phyloP scores from a whole-genome alignment of 2,888 invertebrate species.

The Lutraria lutraria region DNA sequence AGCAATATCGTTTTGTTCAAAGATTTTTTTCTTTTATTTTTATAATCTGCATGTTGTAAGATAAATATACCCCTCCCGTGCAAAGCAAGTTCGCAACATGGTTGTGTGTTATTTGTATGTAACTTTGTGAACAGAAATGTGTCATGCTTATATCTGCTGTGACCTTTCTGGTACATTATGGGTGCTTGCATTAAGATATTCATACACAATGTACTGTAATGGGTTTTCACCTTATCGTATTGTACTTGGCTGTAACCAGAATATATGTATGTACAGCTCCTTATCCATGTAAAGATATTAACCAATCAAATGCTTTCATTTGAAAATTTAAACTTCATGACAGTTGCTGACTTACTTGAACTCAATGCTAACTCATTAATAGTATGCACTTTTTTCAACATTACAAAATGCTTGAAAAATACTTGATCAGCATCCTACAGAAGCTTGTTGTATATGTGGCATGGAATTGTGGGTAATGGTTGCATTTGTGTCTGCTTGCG shows the following conservation, averaged over 20 bases:
- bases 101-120: constrained; percentile 25
- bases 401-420: constrained; percentile 32
- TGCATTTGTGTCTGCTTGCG: constrained; percentile 25
- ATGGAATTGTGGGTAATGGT: constrained; percentile 55
- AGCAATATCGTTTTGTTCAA: not conserved
- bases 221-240: constrained; percentile 27
- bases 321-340: constrained; percentile 52
- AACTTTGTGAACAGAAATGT: constrained; percentile 9
- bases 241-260: constrained; percentile 42
- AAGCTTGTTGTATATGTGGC: constrained; percentile 47
- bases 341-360: constrained; percentile 55
- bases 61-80: constrained; percentile 55
- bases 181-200: not conserved
- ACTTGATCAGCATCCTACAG: constrained; percentile 50
- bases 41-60: constrained; percentile 22
- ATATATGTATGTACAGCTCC: constrained; percentile 34
- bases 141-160: not conserved
- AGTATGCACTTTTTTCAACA: not conserved
- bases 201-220: constrained; percentile 1
- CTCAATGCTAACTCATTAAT: constrained; percentile 21
- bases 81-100: constrained; percentile 76
- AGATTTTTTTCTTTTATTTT: not conserved
- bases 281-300: not conserved
- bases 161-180: not conserved
- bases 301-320: constrained; percentile 13